Conservation (phyloP, 2,113 vertebrate species). For the Triplophysa dalaica region DNA sequence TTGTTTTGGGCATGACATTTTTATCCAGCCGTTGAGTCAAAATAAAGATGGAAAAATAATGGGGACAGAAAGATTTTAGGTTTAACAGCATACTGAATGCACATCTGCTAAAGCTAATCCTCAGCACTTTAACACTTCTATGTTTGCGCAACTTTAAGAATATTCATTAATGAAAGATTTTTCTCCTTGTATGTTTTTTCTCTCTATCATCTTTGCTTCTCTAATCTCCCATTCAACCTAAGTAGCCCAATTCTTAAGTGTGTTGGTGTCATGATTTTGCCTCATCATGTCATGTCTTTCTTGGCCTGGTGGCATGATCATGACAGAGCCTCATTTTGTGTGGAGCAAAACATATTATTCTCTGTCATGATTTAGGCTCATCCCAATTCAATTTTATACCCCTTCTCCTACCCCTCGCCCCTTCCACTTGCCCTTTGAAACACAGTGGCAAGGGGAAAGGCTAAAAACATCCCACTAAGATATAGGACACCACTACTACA, state of each 20-base stretch:
- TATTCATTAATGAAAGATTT: slow-evolving; percentile 36
- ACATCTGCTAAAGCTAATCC: slow-evolving; percentile 73
- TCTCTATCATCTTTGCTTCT: slow-evolving; percentile 1
- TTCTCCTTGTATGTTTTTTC: slow-evolving; percentile 28
- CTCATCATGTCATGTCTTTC: too few relatives aligned
- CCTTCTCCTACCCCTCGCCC: too few relatives aligned
- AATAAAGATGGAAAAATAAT: slow-evolving; percentile 26
- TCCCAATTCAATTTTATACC: too few relatives aligned
- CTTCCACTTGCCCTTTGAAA: too few relatives aligned
- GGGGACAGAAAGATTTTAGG: slow-evolving; percentile 10
- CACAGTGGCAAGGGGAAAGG: too few relatives aligned
- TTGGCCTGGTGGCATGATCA: too few relatives aligned
- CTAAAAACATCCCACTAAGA: too few relatives aligned
- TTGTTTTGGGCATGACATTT: slow-evolving; percentile 8
- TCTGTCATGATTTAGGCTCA: too few relatives aligned
- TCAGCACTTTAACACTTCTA: slow-evolving; percentile 55
- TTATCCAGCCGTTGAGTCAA: slow-evolving; percentile 43
- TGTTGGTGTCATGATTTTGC: neutral
- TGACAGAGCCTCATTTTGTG: too few relatives aligned
- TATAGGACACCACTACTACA: too few relatives aligned
- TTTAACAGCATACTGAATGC: slow-evolving; percentile 24
- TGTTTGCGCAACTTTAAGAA: slow-evolving; percentile 53
- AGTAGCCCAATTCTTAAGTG: slow-evolving; percentile 40
- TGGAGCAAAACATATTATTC: too few relatives aligned
- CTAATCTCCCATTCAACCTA: slow-evolving; percentile 9